phyloP scores from a whole-genome alignment of 30 jellyfish, hydroid and myxozoan species.

The Nemopilema nomurai region DNA sequence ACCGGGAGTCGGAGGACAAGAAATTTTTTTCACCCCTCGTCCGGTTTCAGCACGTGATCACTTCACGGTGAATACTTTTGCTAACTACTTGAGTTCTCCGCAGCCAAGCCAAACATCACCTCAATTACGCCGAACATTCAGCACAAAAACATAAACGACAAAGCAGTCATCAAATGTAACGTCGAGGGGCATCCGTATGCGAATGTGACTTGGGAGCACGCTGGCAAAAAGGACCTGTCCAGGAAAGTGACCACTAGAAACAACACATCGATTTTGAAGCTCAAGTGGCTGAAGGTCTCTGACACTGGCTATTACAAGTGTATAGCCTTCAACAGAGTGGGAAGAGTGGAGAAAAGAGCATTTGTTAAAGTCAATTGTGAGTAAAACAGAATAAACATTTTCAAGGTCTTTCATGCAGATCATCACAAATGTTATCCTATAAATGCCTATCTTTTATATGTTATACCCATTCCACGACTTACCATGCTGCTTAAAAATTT shows the following conservation, averaged over 20 bases:
- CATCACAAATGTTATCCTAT: not conserved
- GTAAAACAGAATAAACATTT: not conserved
- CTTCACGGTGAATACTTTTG: too few relatives aligned
- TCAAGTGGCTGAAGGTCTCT: constrained; percentile 7
- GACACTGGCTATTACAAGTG: constrained; percentile 54
- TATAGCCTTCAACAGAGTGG: constrained; percentile 57
- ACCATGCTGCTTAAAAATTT: too few relatives aligned
- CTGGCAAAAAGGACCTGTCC: constrained; percentile 18
- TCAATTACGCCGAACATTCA: constrained; percentile 35
- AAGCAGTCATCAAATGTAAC: constrained; percentile 23
- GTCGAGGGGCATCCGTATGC: constrained; percentile 33
- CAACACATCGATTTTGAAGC: constrained; percentile 21
- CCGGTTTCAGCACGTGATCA: too few relatives aligned
- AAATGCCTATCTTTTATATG: too few relatives aligned
- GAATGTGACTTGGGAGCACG: constrained; percentile 59
- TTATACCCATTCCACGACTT: too few relatives aligned
- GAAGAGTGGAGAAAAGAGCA: constrained; percentile 30
- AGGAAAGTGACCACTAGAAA: not conserved
- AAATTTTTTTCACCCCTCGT: too few relatives aligned
- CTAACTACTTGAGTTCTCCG: too few relatives aligned
- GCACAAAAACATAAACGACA: constrained; percentile 2
- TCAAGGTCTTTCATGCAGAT: not conserved
- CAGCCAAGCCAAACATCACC: constrained; percentile 48
- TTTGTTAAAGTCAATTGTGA: constrained; percentile 52
- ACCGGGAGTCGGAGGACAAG: too few relatives aligned